Conservation (phyloP, 2,797 vertebrate genomes). For the Sitta carolinensis region DNA sequence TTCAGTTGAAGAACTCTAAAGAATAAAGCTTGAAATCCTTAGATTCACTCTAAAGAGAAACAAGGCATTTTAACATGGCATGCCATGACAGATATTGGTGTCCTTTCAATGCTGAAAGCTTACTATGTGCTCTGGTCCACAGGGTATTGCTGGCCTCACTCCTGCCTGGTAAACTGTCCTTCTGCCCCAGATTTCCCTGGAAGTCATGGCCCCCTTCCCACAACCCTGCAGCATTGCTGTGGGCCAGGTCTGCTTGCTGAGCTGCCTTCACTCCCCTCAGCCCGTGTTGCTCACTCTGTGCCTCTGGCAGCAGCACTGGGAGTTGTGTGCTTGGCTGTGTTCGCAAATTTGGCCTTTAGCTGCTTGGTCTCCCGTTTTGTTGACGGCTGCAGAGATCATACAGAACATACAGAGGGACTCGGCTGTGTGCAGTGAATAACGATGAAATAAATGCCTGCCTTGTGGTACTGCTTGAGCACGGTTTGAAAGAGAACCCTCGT, state of each 20-base stretch:
- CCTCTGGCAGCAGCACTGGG: neutral
- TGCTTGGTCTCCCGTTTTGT: neutral
- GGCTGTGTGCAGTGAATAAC: neutral
- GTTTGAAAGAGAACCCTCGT: neutral
- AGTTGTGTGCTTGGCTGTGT: neutral
- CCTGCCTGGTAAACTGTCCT: neutral
- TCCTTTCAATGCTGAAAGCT: neutral
- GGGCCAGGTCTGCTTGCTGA: neutral
- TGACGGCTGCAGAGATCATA: neutral
- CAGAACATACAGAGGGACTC: neutral
- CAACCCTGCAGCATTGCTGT: neutral
- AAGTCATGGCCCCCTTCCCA: neutral
- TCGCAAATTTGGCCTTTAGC: constrained; percentile 47
- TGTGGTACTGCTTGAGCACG: neutral
- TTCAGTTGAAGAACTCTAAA: neutral
- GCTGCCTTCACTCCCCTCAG: neutral
- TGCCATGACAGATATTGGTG: rapidly evolving
- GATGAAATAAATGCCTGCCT: neutral
- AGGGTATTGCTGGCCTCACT: neutral
- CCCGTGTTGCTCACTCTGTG: rapidly evolving
- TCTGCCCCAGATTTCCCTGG: neutral
- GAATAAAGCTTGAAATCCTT: neutral
- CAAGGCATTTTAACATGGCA: neutral
- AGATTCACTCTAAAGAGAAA: neutral
- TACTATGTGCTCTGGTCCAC: rapidly evolving